Conservation (phyloP, 2,797 vertebrate species). For the Molothrus aeneus region DNA sequence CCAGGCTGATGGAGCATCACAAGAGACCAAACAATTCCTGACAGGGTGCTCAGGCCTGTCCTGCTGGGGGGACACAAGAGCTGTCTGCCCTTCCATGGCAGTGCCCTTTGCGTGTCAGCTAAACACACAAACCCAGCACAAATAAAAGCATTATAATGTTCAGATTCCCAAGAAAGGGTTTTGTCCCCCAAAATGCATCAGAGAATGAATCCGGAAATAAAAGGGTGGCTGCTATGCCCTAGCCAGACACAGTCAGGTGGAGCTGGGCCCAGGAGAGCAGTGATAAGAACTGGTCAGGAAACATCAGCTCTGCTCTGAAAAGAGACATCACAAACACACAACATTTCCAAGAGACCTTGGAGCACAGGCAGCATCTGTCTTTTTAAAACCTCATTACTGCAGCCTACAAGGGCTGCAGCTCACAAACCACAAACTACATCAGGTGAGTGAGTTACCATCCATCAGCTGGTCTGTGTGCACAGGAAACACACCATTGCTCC, state of each 20-base stretch:
- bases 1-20: background rate
- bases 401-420: background rate
- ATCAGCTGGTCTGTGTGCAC: conserved; percentile 4
- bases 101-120: background rate
- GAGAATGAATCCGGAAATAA: background rate
- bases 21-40: background rate
- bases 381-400: conserved; percentile 55
- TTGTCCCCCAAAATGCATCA: background rate
- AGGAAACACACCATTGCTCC: background rate
- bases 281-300: background rate
- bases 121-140: background rate
- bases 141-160: background rate
- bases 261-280: background rate
- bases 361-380: conserved; percentile 48
- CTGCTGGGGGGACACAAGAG: background rate
- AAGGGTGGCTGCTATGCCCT: background rate
- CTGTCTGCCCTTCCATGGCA: background rate
- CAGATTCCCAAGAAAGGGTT: background rate
- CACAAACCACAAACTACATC: conserved; percentile 55
- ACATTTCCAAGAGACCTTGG: conserved; percentile 45
- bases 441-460: conserved; percentile 44
- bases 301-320: background rate
- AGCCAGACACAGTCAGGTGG: background rate
- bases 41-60: background rate
- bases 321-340: conserved; percentile 45